phyloP scores from a whole-genome alignment of 2,797 vertebrate genomes.

The Macropus fuliginosus region DNA sequence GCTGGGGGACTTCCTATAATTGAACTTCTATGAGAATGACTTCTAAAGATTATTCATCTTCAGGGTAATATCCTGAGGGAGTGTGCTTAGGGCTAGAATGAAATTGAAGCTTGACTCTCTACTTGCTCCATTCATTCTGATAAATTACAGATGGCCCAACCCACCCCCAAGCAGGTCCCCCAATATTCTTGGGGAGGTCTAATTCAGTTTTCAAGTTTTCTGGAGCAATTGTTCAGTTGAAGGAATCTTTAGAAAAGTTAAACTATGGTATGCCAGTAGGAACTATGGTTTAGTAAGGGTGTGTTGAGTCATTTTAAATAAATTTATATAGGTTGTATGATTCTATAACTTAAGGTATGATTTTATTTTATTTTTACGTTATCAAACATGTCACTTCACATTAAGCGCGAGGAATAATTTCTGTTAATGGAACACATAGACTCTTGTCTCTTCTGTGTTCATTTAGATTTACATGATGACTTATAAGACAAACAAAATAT shows the following conservation, averaged over 20 bases:
- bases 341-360: not conserved
- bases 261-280: not conserved
- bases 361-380: not conserved
- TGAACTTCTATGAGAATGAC: not conserved
- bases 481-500: not conserved
- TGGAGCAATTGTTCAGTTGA: not conserved
- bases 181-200: not conserved
- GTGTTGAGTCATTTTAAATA: not conserved
- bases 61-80: not conserved
- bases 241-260: not conserved
- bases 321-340: not conserved
- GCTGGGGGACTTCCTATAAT: not conserved
- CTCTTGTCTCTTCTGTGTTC: not conserved
- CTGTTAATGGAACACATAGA: not conserved
- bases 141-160: not conserved
- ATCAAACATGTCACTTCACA: not conserved
- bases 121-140: not conserved
- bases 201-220: not conserved
- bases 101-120: not conserved
- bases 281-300: not conserved
- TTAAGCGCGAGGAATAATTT: not conserved
- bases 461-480: not conserved
- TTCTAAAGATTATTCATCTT: not conserved
- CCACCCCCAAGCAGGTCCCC: not conserved
- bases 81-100: not conserved